Evolutionary conservation across 2,888 invertebrate genomes (phyloP).

Genomic region (Monoplex corrugatus): DNA sequence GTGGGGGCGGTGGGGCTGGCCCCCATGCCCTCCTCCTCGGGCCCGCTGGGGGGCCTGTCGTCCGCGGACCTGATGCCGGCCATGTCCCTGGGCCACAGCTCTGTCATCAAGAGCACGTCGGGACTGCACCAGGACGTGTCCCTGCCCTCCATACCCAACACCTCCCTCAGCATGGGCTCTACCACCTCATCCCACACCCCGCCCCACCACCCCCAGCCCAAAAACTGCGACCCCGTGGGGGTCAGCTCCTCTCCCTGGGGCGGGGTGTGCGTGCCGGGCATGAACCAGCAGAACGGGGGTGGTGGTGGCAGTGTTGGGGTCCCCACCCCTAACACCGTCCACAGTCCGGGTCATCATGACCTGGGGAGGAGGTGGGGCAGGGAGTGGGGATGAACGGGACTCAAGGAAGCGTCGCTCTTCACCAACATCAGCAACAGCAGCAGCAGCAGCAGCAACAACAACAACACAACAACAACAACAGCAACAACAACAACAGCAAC

Average conservation of each 20-base stretch:
- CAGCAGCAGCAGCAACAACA: constrained; percentile 37
- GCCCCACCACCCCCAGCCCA: constrained; percentile 11
- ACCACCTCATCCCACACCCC: constrained; percentile 38
- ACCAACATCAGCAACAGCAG: constrained; percentile 29
- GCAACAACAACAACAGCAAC: constrained; percentile 40
- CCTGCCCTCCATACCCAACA: constrained; percentile 40
- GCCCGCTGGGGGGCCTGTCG: constrained; percentile 30
- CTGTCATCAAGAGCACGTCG: constrained; percentile 67
- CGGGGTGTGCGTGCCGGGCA: constrained; percentile 31
- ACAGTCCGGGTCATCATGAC: constrained; percentile 36
- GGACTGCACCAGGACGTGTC: constrained; percentile 34
- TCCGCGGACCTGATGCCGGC: constrained; percentile 52
- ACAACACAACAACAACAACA: constrained; percentile 40
- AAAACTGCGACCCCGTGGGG: constrained; percentile 22
- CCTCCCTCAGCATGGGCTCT: constrained; percentile 35
- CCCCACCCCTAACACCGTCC: constrained; percentile 33
- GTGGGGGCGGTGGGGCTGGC: neutral
- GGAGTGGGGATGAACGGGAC: constrained; percentile 33
- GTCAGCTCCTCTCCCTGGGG: constrained; percentile 40
- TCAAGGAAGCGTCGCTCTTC: constrained; percentile 17
- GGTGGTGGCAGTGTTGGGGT: neutral
- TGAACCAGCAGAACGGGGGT: neutral
- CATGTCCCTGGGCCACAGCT: constrained; percentile 64
- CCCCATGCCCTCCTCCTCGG: constrained; percentile 19
- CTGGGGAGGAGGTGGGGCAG: constrained; percentile 45